Percentiles rank a stretch among this genome's conserved stretches.
phyloP scores from a whole-genome alignment of 2,888 invertebrate genomes.

The Eupithecia tripunctaria region DNA sequence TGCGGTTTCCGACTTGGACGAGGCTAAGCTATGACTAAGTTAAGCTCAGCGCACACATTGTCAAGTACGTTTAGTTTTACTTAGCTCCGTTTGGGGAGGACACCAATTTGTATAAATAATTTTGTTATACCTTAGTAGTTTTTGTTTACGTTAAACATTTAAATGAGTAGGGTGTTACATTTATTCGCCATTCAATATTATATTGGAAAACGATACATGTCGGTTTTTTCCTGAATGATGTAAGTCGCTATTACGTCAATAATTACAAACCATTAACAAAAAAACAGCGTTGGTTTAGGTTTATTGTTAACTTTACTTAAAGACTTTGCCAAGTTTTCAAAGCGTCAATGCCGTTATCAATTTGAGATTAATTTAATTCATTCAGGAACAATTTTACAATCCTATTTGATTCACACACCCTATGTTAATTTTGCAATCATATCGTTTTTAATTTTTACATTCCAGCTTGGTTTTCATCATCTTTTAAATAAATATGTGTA shows the following conservation, averaged over 20 bases:
- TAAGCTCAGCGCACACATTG: not conserved
- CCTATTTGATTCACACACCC: not conserved
- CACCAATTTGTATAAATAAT: constrained; percentile 23
- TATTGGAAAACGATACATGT: not conserved
- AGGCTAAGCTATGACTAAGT: not conserved
- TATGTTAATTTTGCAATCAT: not conserved
- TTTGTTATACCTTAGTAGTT: constrained; percentile 34
- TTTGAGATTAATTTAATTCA: not conserved
- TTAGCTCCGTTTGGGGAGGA: not conserved
- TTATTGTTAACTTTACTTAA: not conserved
- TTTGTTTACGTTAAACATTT: constrained; percentile 32
- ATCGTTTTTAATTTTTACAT: constrained; percentile 47
- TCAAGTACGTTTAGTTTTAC: not conserved
- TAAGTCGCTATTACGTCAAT: not conserved
- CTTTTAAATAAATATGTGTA: constrained; percentile 41
- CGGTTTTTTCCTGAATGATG: not conserved
- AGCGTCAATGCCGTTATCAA: not conserved
- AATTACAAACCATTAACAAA: not conserved
- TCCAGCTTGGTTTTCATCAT: constrained; percentile 52
- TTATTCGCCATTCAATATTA: not conserved
- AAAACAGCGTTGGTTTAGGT: not conserved
- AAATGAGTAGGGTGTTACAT: not conserved
- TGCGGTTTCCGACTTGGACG: not conserved
- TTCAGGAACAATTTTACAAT: not conserved
- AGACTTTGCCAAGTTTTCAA: not conserved